A percentile compares a stretch with the other conserved stretches of the same genome.
These are phyloP conservation scores for Podarcis lilfordi DNA, from an alignment of 2,797 vertebrate species.

Conservation along the genomic window DNA sequence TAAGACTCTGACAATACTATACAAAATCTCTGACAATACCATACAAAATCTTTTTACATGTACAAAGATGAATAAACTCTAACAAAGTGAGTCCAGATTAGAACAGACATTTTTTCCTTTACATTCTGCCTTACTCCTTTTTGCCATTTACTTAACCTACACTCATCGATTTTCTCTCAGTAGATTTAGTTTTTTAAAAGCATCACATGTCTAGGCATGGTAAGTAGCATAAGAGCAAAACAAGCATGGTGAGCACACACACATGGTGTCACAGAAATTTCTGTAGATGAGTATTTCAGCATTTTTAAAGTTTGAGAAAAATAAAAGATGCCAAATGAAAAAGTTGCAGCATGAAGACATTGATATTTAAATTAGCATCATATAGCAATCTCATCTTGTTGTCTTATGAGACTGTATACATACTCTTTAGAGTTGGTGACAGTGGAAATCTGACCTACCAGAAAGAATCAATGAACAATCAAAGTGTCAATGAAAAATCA, in stretches of 20 bases:
- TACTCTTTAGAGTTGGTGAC: not conserved
- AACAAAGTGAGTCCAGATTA: not conserved
- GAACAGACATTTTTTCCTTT: not conserved
- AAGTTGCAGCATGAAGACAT: not conserved
- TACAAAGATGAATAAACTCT: slow-evolving; percentile 3
- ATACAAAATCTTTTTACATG: not conserved
- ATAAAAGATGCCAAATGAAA: not conserved
- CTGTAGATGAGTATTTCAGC: not conserved
- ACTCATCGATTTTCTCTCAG: not conserved
- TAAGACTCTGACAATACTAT: slow-evolving; percentile 25
- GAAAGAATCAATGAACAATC: not conserved
- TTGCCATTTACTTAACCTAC: not conserved
- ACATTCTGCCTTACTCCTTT: not conserved
- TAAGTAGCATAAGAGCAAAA: not conserved
- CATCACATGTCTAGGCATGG: not conserved
- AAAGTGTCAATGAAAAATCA: not conserved
- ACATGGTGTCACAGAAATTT: not conserved
- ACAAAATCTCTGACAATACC: not conserved
- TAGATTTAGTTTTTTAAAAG: not conserved
- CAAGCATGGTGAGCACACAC: not conserved
- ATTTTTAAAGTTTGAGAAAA: not conserved
- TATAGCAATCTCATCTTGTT: not conserved
- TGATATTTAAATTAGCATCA: not conserved
- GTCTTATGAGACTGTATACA: not conserved
- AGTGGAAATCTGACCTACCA: not conserved